Percentiles rank a stretch among this genome's conserved stretches.
Evolutionary conservation across 2,797 vertebrate species (phyloP).

Genomic region (Chrosomus eos): DNA sequence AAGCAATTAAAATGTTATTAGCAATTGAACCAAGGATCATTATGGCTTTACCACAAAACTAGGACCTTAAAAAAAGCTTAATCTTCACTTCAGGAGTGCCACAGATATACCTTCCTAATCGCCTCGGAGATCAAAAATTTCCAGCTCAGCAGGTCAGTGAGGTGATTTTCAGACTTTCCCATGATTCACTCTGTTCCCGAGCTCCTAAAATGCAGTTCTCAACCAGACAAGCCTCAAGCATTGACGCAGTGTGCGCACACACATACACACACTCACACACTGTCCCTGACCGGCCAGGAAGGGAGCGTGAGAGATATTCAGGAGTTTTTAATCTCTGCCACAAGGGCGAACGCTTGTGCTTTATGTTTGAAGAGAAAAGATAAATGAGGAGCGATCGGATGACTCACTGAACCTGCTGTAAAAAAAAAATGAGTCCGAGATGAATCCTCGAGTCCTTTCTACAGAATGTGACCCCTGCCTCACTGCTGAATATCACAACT

Average conservation of each 20-base stretch:
- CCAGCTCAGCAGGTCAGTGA: slow-evolving; percentile 6
- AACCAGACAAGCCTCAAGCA: slow-evolving; percentile 29
- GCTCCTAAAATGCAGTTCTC: slow-evolving; percentile 26
- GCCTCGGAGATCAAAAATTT: not conserved
- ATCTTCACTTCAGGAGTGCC: not conserved
- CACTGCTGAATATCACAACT: not conserved
- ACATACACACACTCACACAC: slow-evolving; percentile 13
- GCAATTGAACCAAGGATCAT: not conserved
- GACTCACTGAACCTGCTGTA: slow-evolving; percentile 18
- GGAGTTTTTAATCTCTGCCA: slow-evolving; percentile 31
- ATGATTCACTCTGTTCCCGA: slow-evolving; percentile 20
- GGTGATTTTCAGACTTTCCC: slow-evolving; percentile 32
- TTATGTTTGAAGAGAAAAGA: slow-evolving; percentile 40
- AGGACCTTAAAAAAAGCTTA: not conserved
- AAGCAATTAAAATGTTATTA: slow-evolving; percentile 8
- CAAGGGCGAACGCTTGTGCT: slow-evolving; percentile 28
- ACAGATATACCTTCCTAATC: slow-evolving; percentile 8
- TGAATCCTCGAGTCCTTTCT: slow-evolving; percentile 11
- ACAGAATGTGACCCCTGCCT: slow-evolving; percentile 24
- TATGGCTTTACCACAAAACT: not conserved
- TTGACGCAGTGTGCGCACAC: not conserved
- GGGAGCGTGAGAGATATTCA: slow-evolving; percentile 25
- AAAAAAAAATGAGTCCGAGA: not conserved
- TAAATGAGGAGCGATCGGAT: slow-evolving; percentile 33
- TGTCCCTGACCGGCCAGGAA: slow-evolving; percentile 36